phyloP scores from a whole-genome alignment of 2,888 invertebrate genomes.

The Craniophora ligustri region DNA sequence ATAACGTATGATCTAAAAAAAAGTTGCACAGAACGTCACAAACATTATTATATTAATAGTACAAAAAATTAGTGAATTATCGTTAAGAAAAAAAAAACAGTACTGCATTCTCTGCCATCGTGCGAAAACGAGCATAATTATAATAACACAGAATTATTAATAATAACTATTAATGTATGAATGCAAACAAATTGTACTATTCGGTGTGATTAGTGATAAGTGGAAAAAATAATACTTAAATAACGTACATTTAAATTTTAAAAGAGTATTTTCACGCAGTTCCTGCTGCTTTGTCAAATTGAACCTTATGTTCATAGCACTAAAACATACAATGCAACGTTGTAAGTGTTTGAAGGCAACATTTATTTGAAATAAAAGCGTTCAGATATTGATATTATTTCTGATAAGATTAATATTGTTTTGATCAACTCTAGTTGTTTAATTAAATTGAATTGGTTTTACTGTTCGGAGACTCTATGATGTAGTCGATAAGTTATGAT shows the following conservation, averaged over 20 bases:
- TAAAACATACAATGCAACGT: constrained; percentile 39
- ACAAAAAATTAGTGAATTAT: constrained; percentile 45
- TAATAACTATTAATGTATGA: constrained; percentile 57
- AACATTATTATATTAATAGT: constrained; percentile 34
- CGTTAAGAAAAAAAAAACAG: constrained; percentile 29
- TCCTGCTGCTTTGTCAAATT: constrained; percentile 55
- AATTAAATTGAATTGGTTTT: constrained; percentile 3
- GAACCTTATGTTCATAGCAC: constrained; percentile 43
- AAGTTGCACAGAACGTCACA: constrained; percentile 40
- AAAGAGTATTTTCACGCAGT: constrained; percentile 55
- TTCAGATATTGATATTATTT: constrained; percentile 41
- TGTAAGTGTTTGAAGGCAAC: constrained; percentile 28
- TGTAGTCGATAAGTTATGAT: too few relatives aligned
- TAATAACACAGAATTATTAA: constrained; percentile 47
- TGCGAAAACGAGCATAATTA: constrained; percentile 45
- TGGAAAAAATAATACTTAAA: constrained; percentile 45
- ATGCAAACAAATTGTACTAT: constrained; percentile 78
- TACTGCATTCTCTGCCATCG: constrained; percentile 43
- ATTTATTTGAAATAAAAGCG: constrained; percentile 25
- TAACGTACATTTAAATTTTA: constrained; percentile 41
- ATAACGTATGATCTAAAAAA: constrained; percentile 24
- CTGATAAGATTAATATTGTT: constrained; percentile 6
- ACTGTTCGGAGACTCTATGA: neutral
- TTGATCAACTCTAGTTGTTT: constrained; percentile 1
- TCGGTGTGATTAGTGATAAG: constrained; percentile 60